A percentile compares a stretch with the other conserved stretches of the same genome.
These are phyloP conservation scores for Ataeniobius toweri DNA, from an alignment of 2,797 vertebrate genomes.

Conservation along the genomic window DNA sequence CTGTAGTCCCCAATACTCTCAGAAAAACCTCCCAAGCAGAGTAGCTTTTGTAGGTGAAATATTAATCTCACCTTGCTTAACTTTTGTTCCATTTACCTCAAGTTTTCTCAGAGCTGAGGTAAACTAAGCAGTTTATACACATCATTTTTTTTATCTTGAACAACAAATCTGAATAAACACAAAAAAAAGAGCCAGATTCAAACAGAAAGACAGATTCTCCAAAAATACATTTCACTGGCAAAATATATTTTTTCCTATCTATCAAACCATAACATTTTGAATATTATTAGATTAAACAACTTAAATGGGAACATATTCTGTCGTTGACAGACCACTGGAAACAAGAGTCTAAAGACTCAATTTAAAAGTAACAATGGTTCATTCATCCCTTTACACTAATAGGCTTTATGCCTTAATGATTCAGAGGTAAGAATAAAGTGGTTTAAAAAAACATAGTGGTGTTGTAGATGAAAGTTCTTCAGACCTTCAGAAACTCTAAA, in stretches of 20 bases:
- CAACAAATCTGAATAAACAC: not conserved
- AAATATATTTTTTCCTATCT: not conserved
- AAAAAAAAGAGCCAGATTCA: not conserved
- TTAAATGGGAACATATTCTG: not conserved
- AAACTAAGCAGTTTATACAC: not conserved
- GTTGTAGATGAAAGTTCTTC: not conserved
- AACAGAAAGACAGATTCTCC: not conserved
- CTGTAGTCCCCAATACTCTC: too few species aligned
- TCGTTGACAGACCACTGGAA: not conserved
- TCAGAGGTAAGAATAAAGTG: not conserved
- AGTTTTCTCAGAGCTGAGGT: not conserved
- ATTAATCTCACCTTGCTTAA: not conserved
- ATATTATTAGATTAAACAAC: not conserved
- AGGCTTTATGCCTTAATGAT: not conserved
- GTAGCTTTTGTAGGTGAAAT: not conserved
- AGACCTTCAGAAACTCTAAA: not conserved
- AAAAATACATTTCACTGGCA: not conserved
- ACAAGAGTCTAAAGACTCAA: not conserved
- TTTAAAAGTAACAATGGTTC: not conserved
- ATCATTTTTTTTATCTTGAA: not conserved
- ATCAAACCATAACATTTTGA: not conserved
- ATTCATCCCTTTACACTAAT: not conserved
- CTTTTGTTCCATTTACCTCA: not conserved
- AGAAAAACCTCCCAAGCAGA: not conserved
- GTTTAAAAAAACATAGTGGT: not conserved